These are phyloP conservation scores for Torymus texanus DNA, from an alignment of 2,888 invertebrate species.

Conservation along the genomic window DNA sequence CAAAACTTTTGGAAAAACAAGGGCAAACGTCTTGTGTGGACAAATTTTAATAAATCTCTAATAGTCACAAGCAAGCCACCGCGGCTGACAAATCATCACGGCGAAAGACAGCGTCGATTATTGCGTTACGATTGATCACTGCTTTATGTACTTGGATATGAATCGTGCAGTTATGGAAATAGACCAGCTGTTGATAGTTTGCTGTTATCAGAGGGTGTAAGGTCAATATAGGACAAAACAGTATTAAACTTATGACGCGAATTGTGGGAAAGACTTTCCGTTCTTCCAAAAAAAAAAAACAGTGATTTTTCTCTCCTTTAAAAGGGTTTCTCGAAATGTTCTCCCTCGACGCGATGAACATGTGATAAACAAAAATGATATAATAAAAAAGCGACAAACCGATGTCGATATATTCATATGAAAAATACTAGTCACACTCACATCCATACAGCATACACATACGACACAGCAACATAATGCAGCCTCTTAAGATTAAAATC, in stretches of 20 bases:
- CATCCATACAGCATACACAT: not conserved
- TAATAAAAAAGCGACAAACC: constrained; percentile 47
- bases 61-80: not conserved
- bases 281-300: constrained; percentile 41
- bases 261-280: constrained; percentile 45
- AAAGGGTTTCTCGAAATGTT: constrained; percentile 55
- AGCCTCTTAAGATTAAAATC: constrained; percentile 63
- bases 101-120: constrained; percentile 21
- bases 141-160: constrained; percentile 55
- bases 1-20: constrained; percentile 30
- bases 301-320: constrained; percentile 54
- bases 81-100: not conserved
- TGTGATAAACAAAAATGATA: constrained; percentile 54
- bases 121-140: constrained; percentile 26
- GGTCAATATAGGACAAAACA: constrained; percentile 60
- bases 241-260: constrained; percentile 46
- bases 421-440: constrained; percentile 34
- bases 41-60: constrained; percentile 17
- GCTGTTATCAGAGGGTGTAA: constrained; percentile 69
- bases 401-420: constrained; percentile 45
- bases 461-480: constrained; percentile 59
- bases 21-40: not conserved
- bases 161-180: constrained; percentile 56
- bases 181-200: constrained; percentile 66
- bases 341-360: constrained; percentile 57